Percentiles rank a stretch among this genome's conserved stretches.
Evolutionary conservation across 2,888 invertebrate species (phyloP).

Genomic region (Mimachlamys varia): DNA sequence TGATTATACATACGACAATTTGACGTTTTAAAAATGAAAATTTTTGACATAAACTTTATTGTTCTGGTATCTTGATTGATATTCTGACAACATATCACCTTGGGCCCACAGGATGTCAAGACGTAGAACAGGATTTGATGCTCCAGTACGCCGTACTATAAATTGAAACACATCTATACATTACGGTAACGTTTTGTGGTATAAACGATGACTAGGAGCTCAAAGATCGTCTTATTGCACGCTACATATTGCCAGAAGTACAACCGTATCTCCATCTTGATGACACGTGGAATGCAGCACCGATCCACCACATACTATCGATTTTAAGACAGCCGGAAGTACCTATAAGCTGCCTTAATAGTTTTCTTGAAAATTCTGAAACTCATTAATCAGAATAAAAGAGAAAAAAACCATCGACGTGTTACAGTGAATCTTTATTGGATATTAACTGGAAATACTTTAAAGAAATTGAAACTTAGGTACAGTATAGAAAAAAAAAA

Average conservation of each 20-base stretch:
- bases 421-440: too few relatives aligned
- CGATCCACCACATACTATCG: background rate
- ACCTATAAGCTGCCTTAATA: background rate
- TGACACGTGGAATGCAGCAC: background rate
- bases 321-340: background rate
- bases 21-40: background rate
- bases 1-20: background rate
- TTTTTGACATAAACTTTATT: background rate
- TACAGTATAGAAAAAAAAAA: too few relatives aligned
- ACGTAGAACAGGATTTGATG: background rate
- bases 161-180: background rate
- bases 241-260: background rate
- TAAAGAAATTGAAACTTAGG: too few relatives aligned
- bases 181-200: background rate
- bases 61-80: background rate
- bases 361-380: background rate
- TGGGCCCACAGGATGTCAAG: background rate
- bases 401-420: too few relatives aligned
- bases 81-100: background rate
- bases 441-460: too few relatives aligned
- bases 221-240: constrained; percentile 8
- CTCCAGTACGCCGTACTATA: background rate
- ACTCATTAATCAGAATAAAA: background rate
- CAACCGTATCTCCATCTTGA: background rate
- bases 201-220: background rate